These are phyloP conservation scores for Lasioglossum lativentre DNA, from an alignment of 2,888 invertebrate species.

Conservation along the genomic window DNA sequence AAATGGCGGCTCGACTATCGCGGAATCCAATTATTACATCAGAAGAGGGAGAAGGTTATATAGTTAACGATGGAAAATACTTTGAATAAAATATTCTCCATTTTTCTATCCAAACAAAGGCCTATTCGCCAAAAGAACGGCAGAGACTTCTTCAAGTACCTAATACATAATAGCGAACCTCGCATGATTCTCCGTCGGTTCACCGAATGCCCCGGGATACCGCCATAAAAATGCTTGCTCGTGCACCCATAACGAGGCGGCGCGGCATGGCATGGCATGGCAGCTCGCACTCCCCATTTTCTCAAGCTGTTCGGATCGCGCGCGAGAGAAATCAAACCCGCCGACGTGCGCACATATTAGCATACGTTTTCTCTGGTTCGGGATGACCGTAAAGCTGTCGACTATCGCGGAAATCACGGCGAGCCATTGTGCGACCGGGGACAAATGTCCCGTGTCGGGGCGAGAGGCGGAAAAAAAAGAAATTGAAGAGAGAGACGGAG, in stretches of 20 bases:
- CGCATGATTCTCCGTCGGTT: neutral
- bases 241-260: conserved; percentile 4
- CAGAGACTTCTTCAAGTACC: too few relatives aligned
- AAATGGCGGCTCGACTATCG: neutral
- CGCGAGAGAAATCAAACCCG: conserved; percentile 48
- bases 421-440: conserved; percentile 49
- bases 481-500: neutral
- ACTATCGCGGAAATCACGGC: conserved; percentile 62
- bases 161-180: neutral
- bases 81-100: neutral
- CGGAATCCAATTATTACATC: neutral
- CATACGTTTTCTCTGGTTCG: conserved; percentile 40
- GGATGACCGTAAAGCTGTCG: conserved; percentile 71
- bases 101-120: neutral
- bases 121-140: neutral
- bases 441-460: conserved; percentile 40
- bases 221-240: conserved; percentile 20
- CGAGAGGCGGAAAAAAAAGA: neutral
- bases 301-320: conserved; percentile 3
- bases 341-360: conserved; percentile 31
- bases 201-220: neutral
- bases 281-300: conserved; percentile 9
- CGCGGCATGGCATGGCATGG: neutral
- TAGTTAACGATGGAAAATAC: neutral
- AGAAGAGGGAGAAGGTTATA: neutral